Evolutionary conservation across 2,113 vertebrate genomes (phyloP).

Genomic region (Euleptes europaea): DNA sequence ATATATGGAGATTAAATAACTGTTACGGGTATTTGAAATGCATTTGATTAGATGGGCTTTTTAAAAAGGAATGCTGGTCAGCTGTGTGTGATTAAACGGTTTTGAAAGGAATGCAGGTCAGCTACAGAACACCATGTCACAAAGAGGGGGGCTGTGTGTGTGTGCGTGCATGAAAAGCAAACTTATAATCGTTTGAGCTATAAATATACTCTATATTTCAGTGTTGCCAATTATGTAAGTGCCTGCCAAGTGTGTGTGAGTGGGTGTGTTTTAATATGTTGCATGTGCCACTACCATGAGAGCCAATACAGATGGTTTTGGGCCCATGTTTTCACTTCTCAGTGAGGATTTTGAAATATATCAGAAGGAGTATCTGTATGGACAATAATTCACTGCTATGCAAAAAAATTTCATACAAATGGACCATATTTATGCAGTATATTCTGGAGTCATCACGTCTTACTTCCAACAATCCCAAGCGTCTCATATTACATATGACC

Average conservation of each 20-base stretch:
- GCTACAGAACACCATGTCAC: slow-evolving; percentile 43
- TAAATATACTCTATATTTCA: slow-evolving; percentile 47
- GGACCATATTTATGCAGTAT: not conserved
- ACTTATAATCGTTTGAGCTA: slow-evolving; percentile 38
- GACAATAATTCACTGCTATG: not conserved
- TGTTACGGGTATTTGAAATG: slow-evolving; percentile 62
- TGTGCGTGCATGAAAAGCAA: slow-evolving; percentile 29
- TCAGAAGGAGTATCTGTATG: not conserved
- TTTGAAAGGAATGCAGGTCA: slow-evolving; percentile 69
- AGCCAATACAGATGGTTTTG: slow-evolving; percentile 20
- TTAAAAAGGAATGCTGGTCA: slow-evolving; percentile 68
- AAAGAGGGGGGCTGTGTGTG: not conserved
- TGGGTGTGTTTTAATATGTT: not conserved
- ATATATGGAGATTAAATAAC: slow-evolving; percentile 66
- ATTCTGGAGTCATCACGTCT: not conserved
- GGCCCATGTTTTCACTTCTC: slow-evolving; percentile 22
- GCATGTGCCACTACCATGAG: slow-evolving; percentile 26
- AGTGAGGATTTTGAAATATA: slow-evolving; percentile 39
- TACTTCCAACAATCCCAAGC: not conserved
- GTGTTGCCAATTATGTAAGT: slow-evolving; percentile 38
- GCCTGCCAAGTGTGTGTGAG: slow-evolving; percentile 18
- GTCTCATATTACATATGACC: rapidly evolving
- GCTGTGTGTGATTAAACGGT: slow-evolving; percentile 70
- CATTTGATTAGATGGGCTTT: slow-evolving; percentile 63
- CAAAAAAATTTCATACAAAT: slow-evolving; percentile 15